A percentile compares a stretch with the other conserved stretches of the same genome.
phyloP scores from a whole-genome alignment of 2,888 invertebrate genomes.

The Deroplatys truncata region DNA sequence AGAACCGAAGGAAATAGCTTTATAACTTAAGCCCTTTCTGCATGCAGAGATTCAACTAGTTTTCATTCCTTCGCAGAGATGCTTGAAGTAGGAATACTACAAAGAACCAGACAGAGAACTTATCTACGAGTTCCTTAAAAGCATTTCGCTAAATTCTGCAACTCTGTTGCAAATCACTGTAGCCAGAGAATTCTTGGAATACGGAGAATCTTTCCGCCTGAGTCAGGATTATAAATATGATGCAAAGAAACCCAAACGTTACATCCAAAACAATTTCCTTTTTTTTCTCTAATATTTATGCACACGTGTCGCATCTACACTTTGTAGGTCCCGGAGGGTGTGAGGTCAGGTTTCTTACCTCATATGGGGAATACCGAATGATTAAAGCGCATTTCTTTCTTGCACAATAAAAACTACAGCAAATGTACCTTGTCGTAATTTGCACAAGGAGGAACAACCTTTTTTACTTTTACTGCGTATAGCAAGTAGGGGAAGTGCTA shows the following conservation, averaged over 20 bases:
- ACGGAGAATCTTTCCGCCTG: background rate
- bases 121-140: no score
- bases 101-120: no score
- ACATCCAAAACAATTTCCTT: background rate
- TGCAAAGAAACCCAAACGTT: background rate
- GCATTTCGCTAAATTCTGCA: no score
- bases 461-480: no score
- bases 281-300: background rate
- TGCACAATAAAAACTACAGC: background rate
- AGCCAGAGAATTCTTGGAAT: background rate
- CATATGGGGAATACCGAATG: background rate
- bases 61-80: no score
- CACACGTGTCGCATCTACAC: background rate
- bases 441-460: no score
- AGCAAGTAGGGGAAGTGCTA: no score
- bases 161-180: no score
- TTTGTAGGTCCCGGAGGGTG: background rate
- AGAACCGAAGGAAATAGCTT: no score
- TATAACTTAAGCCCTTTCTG: no score
- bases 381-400: background rate
- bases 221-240: background rate
- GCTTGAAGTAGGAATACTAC: no score
- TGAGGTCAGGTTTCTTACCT: background rate
- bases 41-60: no score
- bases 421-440: background rate